A percentile compares a stretch with the other conserved stretches of the same genome.
Conservation (phyloP, 2,113 vertebrate genomes). For the Terrapene triunguis region DNA sequence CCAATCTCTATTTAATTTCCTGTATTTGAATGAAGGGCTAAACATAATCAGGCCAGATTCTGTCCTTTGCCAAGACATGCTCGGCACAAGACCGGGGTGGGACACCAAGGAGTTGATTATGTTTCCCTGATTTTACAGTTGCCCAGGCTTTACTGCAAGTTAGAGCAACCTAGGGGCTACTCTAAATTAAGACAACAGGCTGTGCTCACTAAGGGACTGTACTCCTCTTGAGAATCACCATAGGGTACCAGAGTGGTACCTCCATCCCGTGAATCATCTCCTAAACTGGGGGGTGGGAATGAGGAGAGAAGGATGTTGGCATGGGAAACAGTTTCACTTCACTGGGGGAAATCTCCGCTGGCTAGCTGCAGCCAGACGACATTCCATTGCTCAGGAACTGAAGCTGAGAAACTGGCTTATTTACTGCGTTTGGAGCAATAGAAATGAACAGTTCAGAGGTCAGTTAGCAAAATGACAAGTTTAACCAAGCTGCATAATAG, state of each 20-base stretch:
- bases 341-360: background rate
- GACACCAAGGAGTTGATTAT: background rate
- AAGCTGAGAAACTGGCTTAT: background rate
- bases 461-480: background rate
- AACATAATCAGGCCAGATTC: background rate
- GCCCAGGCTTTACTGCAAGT: background rate
- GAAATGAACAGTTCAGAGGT: background rate
- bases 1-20: background rate
- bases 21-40: background rate
- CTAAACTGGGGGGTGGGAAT: background rate
- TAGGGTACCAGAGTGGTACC: background rate
- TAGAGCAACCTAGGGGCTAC: background rate
- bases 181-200: background rate
- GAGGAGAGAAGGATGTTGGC: background rate
- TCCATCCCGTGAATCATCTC: background rate
- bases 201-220: background rate
- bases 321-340: background rate
- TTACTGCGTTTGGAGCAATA: background rate
- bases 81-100: background rate
- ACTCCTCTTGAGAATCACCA: background rate
- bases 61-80: background rate
- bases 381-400: background rate
- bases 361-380: no score
- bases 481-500: background rate
- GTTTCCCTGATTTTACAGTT: background rate